phyloP scores from a whole-genome alignment of 2,113 vertebrate species.

The Megaleporinus macrocephalus region DNA sequence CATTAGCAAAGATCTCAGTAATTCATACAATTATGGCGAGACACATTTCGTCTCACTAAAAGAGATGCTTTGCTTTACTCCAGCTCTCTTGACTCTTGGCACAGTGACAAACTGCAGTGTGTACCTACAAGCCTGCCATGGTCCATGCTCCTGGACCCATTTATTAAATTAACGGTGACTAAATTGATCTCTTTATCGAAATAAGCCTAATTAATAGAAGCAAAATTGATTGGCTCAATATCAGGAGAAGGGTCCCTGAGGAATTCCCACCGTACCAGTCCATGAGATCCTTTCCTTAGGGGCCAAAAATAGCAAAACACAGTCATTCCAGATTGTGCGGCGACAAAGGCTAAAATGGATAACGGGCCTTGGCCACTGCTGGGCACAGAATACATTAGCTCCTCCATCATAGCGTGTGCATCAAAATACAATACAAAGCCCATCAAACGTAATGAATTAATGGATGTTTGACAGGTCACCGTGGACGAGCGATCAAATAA shows the following conservation, averaged over 20 bases:
- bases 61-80: conserved; percentile 50
- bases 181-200: conserved; percentile 66
- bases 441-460: conserved; percentile 24
- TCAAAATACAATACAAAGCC: conserved; percentile 19
- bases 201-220: conserved; percentile 66
- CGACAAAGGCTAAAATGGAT: conserved; percentile 9
- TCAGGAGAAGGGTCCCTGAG: conserved; percentile 47
- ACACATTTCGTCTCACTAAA: conserved; percentile 35
- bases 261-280: conserved; percentile 28
- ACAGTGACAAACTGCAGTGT: conserved; percentile 40
- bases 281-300: background rate
- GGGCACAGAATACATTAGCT: background rate
- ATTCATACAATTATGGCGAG: conserved; percentile 15
- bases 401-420: background rate
- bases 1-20: conserved; percentile 8
- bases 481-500: conserved; percentile 11
- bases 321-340: background rate
- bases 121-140: conserved; percentile 50
- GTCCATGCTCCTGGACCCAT: conserved; percentile 32
- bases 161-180: conserved; percentile 64
- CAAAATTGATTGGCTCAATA: conserved; percentile 68
- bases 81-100: conserved; percentile 45
- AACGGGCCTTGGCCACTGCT: background rate
- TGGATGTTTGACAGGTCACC: conserved; percentile 32
- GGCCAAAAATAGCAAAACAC: background rate